phyloP scores from a whole-genome alignment of 1,140 invertebrate genomes.

The Drusus annulatus region DNA sequence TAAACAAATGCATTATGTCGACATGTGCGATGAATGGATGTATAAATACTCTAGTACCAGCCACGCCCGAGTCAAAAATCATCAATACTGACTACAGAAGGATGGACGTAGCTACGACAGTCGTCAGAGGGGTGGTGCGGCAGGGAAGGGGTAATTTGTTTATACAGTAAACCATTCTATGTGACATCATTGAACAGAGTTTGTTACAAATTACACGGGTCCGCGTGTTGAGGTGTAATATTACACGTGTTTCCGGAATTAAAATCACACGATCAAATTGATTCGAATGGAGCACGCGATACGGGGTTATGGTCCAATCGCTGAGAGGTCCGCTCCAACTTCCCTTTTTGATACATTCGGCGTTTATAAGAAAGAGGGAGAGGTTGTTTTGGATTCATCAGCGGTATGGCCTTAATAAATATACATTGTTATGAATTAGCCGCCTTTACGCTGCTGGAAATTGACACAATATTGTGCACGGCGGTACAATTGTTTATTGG shows the following conservation, averaged over 20 bases:
- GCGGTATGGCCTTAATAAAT: no score
- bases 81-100: no score
- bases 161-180: no score
- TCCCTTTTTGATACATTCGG: neutral
- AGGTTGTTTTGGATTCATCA: no score
- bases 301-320: neutral
- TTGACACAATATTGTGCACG: no score
- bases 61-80: no score
- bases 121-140: neutral
- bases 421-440: no score
- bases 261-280: conserved; percentile 16
- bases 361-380: neutral
- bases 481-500: no score
- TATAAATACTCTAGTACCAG: no score
- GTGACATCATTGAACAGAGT: neutral
- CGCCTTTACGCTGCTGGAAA: no score
- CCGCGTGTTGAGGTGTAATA: conserved; percentile 1
- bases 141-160: neutral
- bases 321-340: neutral
- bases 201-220: conserved; percentile 11
- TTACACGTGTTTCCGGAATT: conserved; percentile 19
- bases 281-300: conserved; percentile 8
- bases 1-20: no score
- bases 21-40: no score
- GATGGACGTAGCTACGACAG: neutral